Evolutionary conservation across 2,888 invertebrate genomes (phyloP), one percentile per base, ranked within the genome.

Genomic region (Eristalis tenax): DNA sequence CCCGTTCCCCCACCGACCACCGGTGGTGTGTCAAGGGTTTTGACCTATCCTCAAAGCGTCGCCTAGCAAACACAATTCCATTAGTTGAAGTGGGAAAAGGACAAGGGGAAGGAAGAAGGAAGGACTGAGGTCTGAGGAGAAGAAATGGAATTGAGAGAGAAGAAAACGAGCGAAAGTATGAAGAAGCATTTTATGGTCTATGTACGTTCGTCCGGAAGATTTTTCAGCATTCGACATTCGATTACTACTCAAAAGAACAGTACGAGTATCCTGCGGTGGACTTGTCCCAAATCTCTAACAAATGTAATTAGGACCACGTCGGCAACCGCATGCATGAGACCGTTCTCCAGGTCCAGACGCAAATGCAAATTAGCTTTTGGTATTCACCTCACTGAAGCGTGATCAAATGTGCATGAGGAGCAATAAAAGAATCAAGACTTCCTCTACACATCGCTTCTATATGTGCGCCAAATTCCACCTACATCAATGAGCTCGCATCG

Each of bases 241-340:
- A 86, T 86, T 86, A 82, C 82, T 86, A 74, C 82, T 78, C 74
- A 70, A 86, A 73, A 78, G 77, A 74, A 74, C 61, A 69, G 74
- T 32, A 32, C 32, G 32, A 32, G 32, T 78, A 78, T 74, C 82
- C 85, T 82, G 85, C 74, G 82, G 85, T 74, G 70, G 78, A 70
- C 74, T 65, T 77, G 77, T 65, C 82, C 82, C 64, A 86, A 82
- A 86, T 78, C 86, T 82, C 86, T 74, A 75, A 86, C 82, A 82
- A 86, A 86, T 86, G 82, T 86, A 82, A 86, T 86, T 86, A 86
- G 82, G 74, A 82, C 82, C 86, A 74, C 82, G 64, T 69, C 69
- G 86, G 86, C 69, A 74, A 83, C 82, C 82, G 66, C 86, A 86
- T 77, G 78, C 77, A 86, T 78, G 82, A 78, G 69, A 65, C 56